A percentile compares a stretch with the other conserved stretches of the same genome.
Conservation (phyloP, 2,797 vertebrate species). For the Macroramphosus scolopax region DNA sequence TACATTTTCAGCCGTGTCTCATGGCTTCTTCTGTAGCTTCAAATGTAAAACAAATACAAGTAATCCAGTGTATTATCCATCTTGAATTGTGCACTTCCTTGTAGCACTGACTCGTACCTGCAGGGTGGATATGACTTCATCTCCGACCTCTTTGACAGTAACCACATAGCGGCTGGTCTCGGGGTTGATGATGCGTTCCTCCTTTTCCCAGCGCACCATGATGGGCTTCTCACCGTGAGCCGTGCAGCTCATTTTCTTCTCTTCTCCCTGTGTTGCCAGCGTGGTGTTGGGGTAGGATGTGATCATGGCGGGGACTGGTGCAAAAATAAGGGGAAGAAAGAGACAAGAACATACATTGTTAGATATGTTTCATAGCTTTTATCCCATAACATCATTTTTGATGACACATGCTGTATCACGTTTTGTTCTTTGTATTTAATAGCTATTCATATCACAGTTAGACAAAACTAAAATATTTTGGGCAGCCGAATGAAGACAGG, state of each 20-base stretch:
- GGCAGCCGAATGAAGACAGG: no score
- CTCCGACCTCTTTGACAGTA: conserved; percentile 91
- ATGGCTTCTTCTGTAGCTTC: neutral
- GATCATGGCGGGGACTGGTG: conserved; percentile 95
- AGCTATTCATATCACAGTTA: no score
- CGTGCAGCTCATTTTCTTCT: conserved; percentile 97
- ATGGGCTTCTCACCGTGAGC: conserved; percentile 98
- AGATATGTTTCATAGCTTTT: neutral
- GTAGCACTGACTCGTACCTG: conserved; percentile 78
- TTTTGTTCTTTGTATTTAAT: no score
- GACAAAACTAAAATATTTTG: no score
- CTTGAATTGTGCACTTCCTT: neutral
- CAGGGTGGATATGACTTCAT: conserved; percentile 95
- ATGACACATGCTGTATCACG: no score
- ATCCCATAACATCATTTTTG: neutral
- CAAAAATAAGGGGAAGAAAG: conserved; percentile 1
- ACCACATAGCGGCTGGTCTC: conserved; percentile 97
- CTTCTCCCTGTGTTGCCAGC: conserved; percentile 94
- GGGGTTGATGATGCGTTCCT: conserved; percentile 96
- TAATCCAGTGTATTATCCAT: neutral
- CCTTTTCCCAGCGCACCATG: conserved; percentile 99
- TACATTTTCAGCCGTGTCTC: neutral
- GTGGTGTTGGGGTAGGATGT: conserved; percentile 98
- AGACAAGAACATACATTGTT: neutral
- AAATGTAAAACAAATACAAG: conserved; percentile 2